Evolutionary conservation across 2,888 invertebrate species (phyloP), one percentile per base, ranked within the genome.

Genomic region (Sinhomidia bicolor): DNA sequence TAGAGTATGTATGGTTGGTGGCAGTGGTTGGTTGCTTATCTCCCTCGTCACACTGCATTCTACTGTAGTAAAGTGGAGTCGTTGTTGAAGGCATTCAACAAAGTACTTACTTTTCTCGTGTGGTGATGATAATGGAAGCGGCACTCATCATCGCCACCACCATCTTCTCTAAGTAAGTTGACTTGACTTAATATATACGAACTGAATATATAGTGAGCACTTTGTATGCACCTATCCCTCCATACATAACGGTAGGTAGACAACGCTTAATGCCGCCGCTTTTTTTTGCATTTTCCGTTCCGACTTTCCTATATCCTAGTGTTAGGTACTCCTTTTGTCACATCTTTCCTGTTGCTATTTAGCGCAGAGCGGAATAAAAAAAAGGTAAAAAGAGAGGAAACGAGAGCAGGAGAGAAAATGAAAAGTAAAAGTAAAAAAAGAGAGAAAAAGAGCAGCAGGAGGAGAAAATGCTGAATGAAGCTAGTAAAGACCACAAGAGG

Each of bases 291-390:
- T 32, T 54, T 57, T 57, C 10, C 17, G 32, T 36, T 23, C 20
- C 74, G 10, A 12, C 71, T 26, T 62, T 41, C 20, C 23, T 20
- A 14, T 7, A 36, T 36, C 36, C 36, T 36, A 36, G 3, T 7
- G 36, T n/a, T n/a, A n/a, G n/a, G n/a, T n/a, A n/a, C n/a, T n/a
- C 32, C 29, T 7, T 36, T 36, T 36, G 20, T 57, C 57, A 54
- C 32, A 68, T 51, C 32, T 68, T 68, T 68, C 82, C 82, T 82
- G 65, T 68, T 68, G 65, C 44, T 82, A 68, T 68, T 47, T 68
- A 68, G 47, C 68, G 26, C 51, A 7, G 1, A 20, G 17, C 6
- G 20, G 23, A 71, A 17, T 9, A 71, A 41, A 44, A 41, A 47
- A 47, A 20, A 32, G 41, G 41, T 12, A 29, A 14, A 62, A 1